Conservation (phyloP, 2,888 invertebrate species). For the Plusia festucae region DNA sequence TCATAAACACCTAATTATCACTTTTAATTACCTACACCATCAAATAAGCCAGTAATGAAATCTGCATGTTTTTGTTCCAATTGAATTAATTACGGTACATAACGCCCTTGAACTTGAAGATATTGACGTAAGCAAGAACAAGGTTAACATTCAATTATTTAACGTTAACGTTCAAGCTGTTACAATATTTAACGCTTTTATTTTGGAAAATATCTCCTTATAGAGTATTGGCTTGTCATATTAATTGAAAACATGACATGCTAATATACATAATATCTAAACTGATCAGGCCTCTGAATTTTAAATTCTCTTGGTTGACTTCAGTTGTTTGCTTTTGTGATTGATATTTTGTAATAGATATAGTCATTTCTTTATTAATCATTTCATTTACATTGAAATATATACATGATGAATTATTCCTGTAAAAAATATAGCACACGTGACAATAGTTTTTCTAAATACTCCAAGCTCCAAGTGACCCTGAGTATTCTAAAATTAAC, state of each 20-base stretch:
- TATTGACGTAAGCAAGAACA: constrained; percentile 39
- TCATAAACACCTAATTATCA: neutral
- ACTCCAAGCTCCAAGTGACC: neutral
- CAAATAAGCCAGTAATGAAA: constrained; percentile 21
- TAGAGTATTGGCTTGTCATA: neutral
- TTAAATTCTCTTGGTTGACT: too few relatives aligned
- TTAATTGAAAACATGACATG: neutral
- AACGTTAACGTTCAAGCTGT: constrained; percentile 30
- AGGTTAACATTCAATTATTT: constrained; percentile 38
- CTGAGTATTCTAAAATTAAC: constrained; percentile 57
- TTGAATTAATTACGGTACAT: constrained; percentile 40
- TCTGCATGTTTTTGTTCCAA: constrained; percentile 29
- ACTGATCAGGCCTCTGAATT: too few relatives aligned
- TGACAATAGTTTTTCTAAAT: neutral
- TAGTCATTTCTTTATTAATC: too few relatives aligned
- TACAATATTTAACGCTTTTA: neutral
- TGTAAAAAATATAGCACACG: too few relatives aligned
- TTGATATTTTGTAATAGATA: too few relatives aligned
- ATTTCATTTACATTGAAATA: too few relatives aligned
- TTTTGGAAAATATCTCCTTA: too few relatives aligned
- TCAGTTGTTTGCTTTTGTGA: too few relatives aligned
- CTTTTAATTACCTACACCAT: neutral
- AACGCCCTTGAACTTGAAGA: constrained; percentile 53
- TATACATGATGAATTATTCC: too few relatives aligned
- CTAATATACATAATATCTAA: too few relatives aligned